phyloP scores from a whole-genome alignment of 2,113 vertebrate species.

The Tragelaphus buxtoni region DNA sequence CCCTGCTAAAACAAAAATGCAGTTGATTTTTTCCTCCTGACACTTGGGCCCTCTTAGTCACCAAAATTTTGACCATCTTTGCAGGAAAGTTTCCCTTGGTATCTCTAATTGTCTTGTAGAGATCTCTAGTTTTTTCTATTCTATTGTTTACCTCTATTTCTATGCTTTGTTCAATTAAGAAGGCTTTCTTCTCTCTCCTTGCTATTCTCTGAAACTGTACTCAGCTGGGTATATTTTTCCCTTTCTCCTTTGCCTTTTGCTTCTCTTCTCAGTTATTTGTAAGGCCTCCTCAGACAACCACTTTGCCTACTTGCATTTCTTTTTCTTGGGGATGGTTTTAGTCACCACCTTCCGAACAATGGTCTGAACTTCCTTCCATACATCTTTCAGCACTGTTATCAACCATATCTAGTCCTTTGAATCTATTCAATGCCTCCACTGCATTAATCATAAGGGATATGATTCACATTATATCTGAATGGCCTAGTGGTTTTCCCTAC shows the following conservation, averaged over 20 bases:
- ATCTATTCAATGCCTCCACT: neutral
- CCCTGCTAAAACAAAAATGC: neutral
- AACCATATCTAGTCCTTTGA: neutral
- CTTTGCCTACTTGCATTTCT: neutral
- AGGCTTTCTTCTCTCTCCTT: neutral
- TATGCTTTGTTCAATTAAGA: neutral
- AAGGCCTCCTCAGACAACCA: neutral
- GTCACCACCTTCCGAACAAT: neutral
- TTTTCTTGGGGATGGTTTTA: neutral
- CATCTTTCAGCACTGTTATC: neutral
- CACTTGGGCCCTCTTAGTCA: neutral
- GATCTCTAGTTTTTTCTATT: neutral
- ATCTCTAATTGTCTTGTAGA: neutral
- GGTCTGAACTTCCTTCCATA: neutral
- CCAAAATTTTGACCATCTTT: neutral
- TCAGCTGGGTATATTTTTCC: neutral
- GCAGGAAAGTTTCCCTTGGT: neutral
- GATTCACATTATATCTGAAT: neutral
- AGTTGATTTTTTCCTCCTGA: neutral
- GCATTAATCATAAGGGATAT: neutral
- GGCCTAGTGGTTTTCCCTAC: neutral
- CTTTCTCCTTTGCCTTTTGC: neutral
- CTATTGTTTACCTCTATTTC: neutral
- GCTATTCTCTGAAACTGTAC: neutral
- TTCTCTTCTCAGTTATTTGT: neutral